phyloP scores from a whole-genome alignment of 2,113 vertebrate species.

The Andinoacara biseriatus region DNA sequence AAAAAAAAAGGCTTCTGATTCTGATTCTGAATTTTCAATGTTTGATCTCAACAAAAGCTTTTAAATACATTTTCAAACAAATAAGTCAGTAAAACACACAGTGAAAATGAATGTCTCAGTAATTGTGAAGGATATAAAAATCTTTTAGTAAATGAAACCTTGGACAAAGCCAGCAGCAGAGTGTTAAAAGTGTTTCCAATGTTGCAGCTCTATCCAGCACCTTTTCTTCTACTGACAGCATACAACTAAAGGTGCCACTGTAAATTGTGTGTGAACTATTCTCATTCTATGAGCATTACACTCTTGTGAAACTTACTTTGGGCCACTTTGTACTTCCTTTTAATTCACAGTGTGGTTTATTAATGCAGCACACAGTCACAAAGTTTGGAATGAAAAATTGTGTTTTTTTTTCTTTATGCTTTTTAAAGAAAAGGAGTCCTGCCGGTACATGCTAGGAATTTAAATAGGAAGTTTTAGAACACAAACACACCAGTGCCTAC shows the following conservation, averaged over 20 bases:
- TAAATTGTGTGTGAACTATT: neutral
- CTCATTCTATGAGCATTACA: neutral
- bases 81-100: no score
- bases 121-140: no score
- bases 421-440: neutral
- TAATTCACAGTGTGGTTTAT: conserved; percentile 3
- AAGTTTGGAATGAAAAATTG: conserved; percentile 1
- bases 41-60: no score
- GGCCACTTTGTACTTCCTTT: neutral
- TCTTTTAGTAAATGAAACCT: neutral
- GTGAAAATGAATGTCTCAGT: no score
- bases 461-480: neutral
- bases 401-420: neutral
- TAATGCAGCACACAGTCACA: neutral
- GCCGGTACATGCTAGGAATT: neutral
- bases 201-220: neutral
- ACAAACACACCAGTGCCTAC: neutral
- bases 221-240: neutral
- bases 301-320: neutral
- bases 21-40: no score
- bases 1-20: no score
- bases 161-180: neutral
- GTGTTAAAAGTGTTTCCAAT: no score
- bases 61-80: no score
- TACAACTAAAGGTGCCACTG: neutral